Base-by-base conservation (phyloP, 2,113 vertebrate species). In the Rhinoptilus africanus region DNA sequence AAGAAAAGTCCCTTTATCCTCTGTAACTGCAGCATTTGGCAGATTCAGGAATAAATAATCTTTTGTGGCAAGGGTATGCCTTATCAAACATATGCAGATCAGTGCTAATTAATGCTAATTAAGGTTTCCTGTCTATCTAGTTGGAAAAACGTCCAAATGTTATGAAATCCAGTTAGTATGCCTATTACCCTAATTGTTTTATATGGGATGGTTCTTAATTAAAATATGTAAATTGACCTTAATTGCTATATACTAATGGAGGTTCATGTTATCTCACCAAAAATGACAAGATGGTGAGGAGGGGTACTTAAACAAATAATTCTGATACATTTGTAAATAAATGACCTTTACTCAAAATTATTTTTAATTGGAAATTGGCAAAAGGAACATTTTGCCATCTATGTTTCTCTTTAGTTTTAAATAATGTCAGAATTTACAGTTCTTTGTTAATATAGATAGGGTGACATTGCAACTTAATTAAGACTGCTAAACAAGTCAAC, bases 71-170 rank as follows among this genome's bases (percentile, higher is more conserved):
- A 98, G 98, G 98, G 98, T 98, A 98, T 98, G 98, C 98, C 98
- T 99, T 99, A 99, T 99, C 98, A 99, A 98, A 99, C 98, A 98
- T 98, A 99, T 99, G 98, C 98, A 99, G 99, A 99, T 99, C 98
- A 99, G 98, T 97, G 98, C 98, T 99, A 99, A 99, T 99, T 99
- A 99, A 98, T 98, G 98, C 98, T 99, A 99, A 99, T 99, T 98
- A 99, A 98, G 98, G 97, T 98, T 98, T 98, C 98, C 98, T 98
- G 98, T 99, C 98, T 98, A 98, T 98, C 98, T 98, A 97, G 98
- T 98, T 98, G 98, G 98, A 98, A 99, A 98, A 98, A 98, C 95
- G 97, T 98, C 98, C 98, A 99, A 99, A 99, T 99, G 99, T 99
- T 99, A 98, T 99, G 98, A 98, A 99, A 99, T 99, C 98, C 98